A percentile compares a stretch with the other conserved stretches of the same genome.
These are phyloP conservation scores for Sanderia malayensis DNA, from an alignment of 30 jellyfish, hydroid and myxozoan species.

Conservation along the genomic window DNA sequence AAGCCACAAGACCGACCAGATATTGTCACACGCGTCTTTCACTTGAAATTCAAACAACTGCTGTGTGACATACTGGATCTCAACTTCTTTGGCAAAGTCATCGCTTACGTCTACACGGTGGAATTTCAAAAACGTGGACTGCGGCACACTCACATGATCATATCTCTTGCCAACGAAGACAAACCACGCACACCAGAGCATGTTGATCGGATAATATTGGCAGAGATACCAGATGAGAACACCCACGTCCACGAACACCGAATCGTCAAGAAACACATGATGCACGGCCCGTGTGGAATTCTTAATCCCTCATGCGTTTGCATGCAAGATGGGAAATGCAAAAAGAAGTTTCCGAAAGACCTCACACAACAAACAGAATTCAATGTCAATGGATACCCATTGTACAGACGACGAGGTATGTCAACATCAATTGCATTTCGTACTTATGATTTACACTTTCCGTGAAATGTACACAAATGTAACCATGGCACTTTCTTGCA, in stretches of 20 bases:
- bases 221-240: constrained; percentile 64
- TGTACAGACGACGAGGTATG: constrained; percentile 61
- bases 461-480: not conserved
- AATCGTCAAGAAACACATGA: constrained; percentile 55
- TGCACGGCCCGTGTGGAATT: constrained; percentile 79
- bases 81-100: constrained; percentile 28
- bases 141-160: constrained; percentile 73
- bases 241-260: constrained; percentile 27
- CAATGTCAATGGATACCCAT: constrained; percentile 74
- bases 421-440: constrained; percentile 16
- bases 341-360: constrained; percentile 40
- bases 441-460: not conserved
- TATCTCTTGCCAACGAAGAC: constrained; percentile 59
- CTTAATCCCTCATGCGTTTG: constrained; percentile 49
- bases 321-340: constrained; percentile 71
- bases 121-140: constrained; percentile 67
- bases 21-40: constrained; percentile 38
- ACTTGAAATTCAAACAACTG: constrained; percentile 33
- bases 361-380: constrained; percentile 19
- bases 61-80: constrained; percentile 7
- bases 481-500: not conserved
- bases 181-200: constrained; percentile 65
- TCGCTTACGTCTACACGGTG: constrained; percentile 45
- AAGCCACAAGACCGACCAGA: constrained; percentile 54
- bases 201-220: constrained; percentile 63